A percentile compares a stretch with the other conserved stretches of the same genome.
These are phyloP conservation scores for Apis florea DNA, from an alignment of 1,140 invertebrate genomes.

Conservation along the genomic window DNA sequence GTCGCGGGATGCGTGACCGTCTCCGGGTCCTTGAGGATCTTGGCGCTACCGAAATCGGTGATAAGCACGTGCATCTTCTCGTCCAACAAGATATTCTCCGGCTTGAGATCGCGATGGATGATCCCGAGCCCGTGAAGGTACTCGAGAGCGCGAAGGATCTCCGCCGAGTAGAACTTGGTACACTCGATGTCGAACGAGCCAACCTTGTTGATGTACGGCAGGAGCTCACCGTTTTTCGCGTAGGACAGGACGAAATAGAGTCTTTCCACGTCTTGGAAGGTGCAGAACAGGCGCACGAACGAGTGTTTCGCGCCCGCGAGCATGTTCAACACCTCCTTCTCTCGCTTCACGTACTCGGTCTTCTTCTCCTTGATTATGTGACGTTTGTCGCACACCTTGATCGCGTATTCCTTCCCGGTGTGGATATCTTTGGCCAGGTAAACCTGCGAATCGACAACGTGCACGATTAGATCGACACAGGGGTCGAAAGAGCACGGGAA, in stretches of 20 bases:
- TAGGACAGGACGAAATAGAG: constrained; percentile 98
- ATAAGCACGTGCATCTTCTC: constrained; percentile 98
- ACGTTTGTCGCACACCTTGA: constrained; percentile 97
- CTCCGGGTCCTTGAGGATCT: constrained; percentile 85
- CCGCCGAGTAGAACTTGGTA: constrained; percentile 95
- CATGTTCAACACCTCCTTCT: constrained; percentile 94
- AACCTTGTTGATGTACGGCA: constrained; percentile 94
- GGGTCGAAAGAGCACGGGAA: neutral
- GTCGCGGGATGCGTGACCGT: constrained; percentile 25
- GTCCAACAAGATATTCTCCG: constrained; percentile 94
- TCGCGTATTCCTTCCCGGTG: constrained; percentile 94
- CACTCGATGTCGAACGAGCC: constrained; percentile 94
- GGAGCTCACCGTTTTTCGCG: constrained; percentile 96
- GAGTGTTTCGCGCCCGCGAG: constrained; percentile 86
- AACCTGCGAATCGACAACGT: constrained; percentile 81
- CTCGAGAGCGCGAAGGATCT: constrained; percentile 95
- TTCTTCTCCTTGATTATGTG: constrained; percentile 96
- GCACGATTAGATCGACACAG: constrained; percentile 22
- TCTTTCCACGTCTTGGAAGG: constrained; percentile 96
- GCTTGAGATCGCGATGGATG: constrained; percentile 96
- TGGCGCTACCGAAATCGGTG: constrained; percentile 98
- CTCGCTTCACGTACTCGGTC: constrained; percentile 94
- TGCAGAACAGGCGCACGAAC: constrained; percentile 96
- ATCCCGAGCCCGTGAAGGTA: constrained; percentile 94
- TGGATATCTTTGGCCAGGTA: constrained; percentile 96